Evolutionary conservation across 2,888 invertebrate genomes (phyloP).

Genomic region (Leucania comma): DNA sequence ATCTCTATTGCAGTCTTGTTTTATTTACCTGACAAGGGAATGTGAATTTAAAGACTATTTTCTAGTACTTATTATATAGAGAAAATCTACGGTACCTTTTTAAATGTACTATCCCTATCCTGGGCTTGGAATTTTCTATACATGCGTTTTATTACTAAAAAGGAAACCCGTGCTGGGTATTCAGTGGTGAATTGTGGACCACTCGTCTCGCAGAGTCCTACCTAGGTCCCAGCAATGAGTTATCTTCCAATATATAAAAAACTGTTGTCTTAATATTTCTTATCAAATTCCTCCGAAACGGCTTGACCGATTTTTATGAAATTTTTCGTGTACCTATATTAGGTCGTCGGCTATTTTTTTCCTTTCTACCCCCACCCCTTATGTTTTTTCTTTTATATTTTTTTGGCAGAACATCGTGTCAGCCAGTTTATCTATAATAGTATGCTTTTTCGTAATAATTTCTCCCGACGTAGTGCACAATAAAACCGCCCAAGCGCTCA

Average conservation of each 20-base stretch:
- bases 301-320: too few species aligned
- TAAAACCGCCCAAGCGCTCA: constrained; percentile 56
- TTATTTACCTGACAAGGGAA: constrained; percentile 46
- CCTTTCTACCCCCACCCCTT: too few species aligned
- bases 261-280: too few species aligned
- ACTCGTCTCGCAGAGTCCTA: constrained; percentile 16
- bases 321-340: too few species aligned
- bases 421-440: neutral
- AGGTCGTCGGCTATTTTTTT: too few species aligned
- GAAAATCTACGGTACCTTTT: constrained; percentile 40
- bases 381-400: too few species aligned
- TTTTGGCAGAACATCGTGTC: too few species aligned
- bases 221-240: constrained; percentile 6
- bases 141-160: neutral
- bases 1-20: constrained; percentile 54
- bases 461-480: constrained; percentile 56
- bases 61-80: constrained; percentile 34
- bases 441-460: neutral
- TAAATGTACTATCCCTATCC: constrained; percentile 9
- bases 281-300: too few species aligned
- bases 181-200: neutral
- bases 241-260: too few species aligned
- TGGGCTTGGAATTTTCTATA: constrained; percentile 21
- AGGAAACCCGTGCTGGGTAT: neutral
- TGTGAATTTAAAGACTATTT: constrained; percentile 33